Conservation (phyloP, 2,888 invertebrate species). For the Cabera pusaria region DNA sequence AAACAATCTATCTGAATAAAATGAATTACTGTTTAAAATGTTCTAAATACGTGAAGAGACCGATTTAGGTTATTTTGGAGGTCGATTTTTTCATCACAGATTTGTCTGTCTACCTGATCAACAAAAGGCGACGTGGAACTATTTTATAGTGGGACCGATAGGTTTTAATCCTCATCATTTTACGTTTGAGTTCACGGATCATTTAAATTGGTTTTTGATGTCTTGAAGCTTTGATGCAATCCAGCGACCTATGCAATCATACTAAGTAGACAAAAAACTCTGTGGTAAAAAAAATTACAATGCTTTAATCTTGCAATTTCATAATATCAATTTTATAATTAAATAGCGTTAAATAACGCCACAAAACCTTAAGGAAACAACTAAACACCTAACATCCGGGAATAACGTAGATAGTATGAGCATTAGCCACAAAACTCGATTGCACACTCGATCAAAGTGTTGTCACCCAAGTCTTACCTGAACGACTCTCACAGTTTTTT, state of each 20-base stretch:
- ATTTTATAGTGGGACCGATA: slow-evolving; percentile 39
- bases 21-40: slow-evolving; percentile 32
- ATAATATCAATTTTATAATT: too few relatives aligned
- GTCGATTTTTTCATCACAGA: slow-evolving; percentile 29
- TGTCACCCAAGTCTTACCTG: slow-evolving; percentile 58
- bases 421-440: slow-evolving; percentile 38
- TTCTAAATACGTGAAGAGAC: slow-evolving; percentile 49
- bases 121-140: slow-evolving; percentile 48
- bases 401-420: too few relatives aligned
- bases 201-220: too few relatives aligned
- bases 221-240: too few relatives aligned
- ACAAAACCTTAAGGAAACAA: too few relatives aligned
- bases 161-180: slow-evolving; percentile 35
- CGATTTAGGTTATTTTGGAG: slow-evolving; percentile 38
- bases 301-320: too few relatives aligned
- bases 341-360: too few relatives aligned
- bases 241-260: too few relatives aligned
- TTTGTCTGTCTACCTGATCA: slow-evolving; percentile 27
- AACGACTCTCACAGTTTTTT: slow-evolving; percentile 65
- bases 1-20: slow-evolving; percentile 25
- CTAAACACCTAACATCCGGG: too few relatives aligned
- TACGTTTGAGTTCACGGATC: too few relatives aligned
- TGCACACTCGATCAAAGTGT: slow-evolving; percentile 55
- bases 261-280: too few relatives aligned
- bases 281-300: too few relatives aligned